A percentile compares a stretch with the other conserved stretches of the same genome.
Conservation (phyloP, 30 jellyfish, hydroid and myxozoan species). For the Mastigias papua region DNA sequence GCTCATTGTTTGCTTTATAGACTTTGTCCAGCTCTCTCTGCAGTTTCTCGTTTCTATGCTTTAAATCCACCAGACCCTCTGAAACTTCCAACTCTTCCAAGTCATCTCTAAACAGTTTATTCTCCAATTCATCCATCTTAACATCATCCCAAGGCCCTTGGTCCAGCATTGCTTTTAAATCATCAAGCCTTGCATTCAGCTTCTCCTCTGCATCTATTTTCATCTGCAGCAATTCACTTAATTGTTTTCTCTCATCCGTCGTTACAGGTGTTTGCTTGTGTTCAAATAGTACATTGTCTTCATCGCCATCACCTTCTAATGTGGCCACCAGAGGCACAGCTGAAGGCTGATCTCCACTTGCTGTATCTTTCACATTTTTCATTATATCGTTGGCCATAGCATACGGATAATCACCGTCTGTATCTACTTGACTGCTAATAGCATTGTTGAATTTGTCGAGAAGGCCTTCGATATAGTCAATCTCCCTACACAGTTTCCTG, state of each 20-base stretch:
- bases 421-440: neutral
- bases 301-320: neutral
- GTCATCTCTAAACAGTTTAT: neutral
- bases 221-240: conserved; percentile 32
- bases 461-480: conserved; percentile 19
- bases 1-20: conserved; percentile 1
- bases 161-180: conserved; percentile 32
- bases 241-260: conserved; percentile 6
- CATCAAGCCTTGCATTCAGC: conserved; percentile 43
- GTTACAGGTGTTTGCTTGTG: conserved; percentile 33
- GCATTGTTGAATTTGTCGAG: conserved; percentile 2
- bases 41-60: neutral
- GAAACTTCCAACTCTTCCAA: neutral
- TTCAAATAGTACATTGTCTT: conserved; percentile 16
- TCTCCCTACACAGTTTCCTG: conserved; percentile 43
- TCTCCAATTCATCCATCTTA: neutral
- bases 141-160: neutral
- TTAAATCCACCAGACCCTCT: neutral
- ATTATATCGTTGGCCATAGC: neutral
- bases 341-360: neutral
- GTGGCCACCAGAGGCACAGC: conserved; percentile 35
- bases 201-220: conserved; percentile 41
- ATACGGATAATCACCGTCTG: neutral
- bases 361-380: neutral
- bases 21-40: conserved; percentile 29